These are phyloP conservation scores for Phasianus colchicus DNA, from an alignment of 2,113 vertebrate genomes.

Conservation along the genomic window DNA sequence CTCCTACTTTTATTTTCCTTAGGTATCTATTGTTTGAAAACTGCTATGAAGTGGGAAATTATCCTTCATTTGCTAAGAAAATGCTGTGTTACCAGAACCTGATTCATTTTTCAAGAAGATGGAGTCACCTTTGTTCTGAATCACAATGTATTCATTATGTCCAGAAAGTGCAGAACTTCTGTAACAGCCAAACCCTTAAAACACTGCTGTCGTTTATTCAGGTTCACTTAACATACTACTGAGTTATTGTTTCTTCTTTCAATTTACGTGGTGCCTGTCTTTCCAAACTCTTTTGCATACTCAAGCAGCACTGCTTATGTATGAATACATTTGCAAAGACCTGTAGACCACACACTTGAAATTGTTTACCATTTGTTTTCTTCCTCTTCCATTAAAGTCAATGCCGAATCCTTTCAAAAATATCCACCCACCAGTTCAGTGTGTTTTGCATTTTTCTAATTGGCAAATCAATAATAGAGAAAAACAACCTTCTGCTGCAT, in stretches of 20 bases:
- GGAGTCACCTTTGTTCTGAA: background rate
- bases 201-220: background rate
- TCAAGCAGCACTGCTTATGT: background rate
- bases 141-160: background rate
- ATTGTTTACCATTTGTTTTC: background rate
- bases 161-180: background rate
- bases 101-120: background rate
- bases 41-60: background rate
- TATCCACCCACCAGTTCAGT: background rate
- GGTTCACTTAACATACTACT: background rate
- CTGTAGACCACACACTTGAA: accelerated
- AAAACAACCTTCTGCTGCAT: background rate
- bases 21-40: background rate
- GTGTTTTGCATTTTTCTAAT: background rate
- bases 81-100: background rate
- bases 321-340: background rate
- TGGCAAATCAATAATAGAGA: background rate
- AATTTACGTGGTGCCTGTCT: background rate
- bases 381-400: background rate
- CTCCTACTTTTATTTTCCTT: background rate
- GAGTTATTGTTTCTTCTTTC: background rate
- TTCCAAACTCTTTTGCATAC: background rate
- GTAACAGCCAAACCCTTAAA: background rate
- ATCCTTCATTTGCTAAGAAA: background rate
- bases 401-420: background rate